Conservation (phyloP, 2,797 vertebrate genomes). For the Cirrhinus mrigala region DNA sequence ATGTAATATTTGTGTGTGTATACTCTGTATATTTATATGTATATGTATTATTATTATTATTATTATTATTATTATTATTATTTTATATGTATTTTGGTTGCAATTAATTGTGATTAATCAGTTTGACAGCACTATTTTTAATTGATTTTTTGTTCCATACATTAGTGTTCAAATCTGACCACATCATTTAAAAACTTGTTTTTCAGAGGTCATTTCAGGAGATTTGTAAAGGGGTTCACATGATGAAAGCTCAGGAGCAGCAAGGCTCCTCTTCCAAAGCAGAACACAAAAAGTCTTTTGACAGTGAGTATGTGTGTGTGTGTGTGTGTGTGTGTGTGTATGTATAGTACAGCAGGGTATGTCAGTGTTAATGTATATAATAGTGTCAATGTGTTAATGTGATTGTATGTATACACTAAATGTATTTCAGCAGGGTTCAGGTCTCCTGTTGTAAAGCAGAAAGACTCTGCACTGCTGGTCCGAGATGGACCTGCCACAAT, state of each 20-base stretch:
- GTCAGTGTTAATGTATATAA: background rate
- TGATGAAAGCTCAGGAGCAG: conserved; percentile 84
- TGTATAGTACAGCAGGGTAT: background rate
- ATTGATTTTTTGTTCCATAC: background rate
- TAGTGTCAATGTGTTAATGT: background rate
- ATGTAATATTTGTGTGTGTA: no score
- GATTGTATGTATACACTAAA: background rate
- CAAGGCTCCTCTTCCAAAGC: conserved; percentile 50
- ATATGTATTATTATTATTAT: no score
- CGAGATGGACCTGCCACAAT: conserved; percentile 63
- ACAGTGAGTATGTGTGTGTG: conserved; percentile 69
- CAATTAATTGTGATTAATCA: no score
- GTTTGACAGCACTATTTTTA: no score
- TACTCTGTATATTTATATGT: no score
- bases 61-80: no score
- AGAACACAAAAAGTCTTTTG: conserved; percentile 68
- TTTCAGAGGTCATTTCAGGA: conserved; percentile 82
- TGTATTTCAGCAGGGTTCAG: conserved; percentile 48
- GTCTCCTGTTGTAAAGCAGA: conserved; percentile 68
- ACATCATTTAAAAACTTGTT: background rate
- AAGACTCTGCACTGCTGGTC: conserved; percentile 68
- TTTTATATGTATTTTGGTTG: no score
- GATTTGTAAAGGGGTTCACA: conserved; percentile 81
- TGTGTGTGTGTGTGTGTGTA: background rate
- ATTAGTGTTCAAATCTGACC: background rate